Evolutionary conservation across 1,140 invertebrate species (phyloP).

Genomic region (Nasonia vitripennis): DNA sequence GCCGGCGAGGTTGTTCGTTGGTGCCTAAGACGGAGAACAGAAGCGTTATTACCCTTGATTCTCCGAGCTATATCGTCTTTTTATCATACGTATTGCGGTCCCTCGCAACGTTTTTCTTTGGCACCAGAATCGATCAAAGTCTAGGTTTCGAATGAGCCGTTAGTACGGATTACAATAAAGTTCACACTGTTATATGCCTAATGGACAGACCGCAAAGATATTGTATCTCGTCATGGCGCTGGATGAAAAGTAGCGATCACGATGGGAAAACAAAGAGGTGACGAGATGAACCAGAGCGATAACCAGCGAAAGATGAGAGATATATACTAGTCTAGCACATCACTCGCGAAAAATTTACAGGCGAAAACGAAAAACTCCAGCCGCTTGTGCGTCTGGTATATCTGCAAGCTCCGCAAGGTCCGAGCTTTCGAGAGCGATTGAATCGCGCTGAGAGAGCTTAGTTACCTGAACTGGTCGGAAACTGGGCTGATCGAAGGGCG

Average conservation of each 20-base stretch:
- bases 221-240: background rate
- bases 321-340: background rate
- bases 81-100: too few relatives aligned
- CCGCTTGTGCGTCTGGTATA: too few relatives aligned
- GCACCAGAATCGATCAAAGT: too few relatives aligned
- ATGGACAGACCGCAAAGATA: background rate
- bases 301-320: background rate
- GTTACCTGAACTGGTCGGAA: constrained; percentile 73
- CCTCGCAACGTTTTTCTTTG: too few relatives aligned
- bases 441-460: background rate
- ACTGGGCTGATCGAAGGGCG: constrained; percentile 70
- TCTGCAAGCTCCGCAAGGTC: background rate
- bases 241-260: background rate
- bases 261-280: background rate
- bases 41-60: too few relatives aligned
- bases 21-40: constrained; percentile 10
- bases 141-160: background rate
- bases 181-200: background rate
- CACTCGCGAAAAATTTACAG: background rate
- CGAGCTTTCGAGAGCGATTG: constrained; percentile 1
- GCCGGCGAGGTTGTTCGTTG: constrained; percentile 70
- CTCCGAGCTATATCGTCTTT: too few relatives aligned
- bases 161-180: background rate
- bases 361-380: too few relatives aligned
- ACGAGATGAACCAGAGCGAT: background rate